Conservation (phyloP, 1,140 invertebrate genomes). For the Calephelis virginiensis region DNA sequence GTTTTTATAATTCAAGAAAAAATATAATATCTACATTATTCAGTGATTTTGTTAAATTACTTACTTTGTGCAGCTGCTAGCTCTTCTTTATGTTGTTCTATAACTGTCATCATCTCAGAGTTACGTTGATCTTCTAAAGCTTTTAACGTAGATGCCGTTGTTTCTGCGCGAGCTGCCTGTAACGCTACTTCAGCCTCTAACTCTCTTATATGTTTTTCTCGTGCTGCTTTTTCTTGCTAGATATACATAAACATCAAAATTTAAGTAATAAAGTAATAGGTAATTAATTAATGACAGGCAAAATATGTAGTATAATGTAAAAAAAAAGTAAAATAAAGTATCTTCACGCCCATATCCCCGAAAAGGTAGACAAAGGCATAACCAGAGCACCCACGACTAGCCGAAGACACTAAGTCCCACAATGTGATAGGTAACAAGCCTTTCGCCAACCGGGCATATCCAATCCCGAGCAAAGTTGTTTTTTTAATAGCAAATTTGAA, state of each 20-base stretch:
- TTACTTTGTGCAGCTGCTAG: slow-evolving; percentile 66
- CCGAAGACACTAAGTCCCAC: too few species aligned
- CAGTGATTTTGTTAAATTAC: slow-evolving; percentile 13
- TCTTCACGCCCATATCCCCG: too few species aligned
- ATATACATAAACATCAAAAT: neutral
- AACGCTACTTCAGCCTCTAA: slow-evolving; percentile 72
- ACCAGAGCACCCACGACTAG: too few species aligned
- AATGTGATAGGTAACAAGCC: too few species aligned
- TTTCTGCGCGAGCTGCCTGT: slow-evolving; percentile 69
- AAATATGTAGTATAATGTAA: too few species aligned
- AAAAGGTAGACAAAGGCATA: too few species aligned
- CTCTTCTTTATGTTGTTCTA: slow-evolving; percentile 70
- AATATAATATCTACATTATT: neutral
- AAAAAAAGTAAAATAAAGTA: too few species aligned
- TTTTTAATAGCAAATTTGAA: too few species aligned
- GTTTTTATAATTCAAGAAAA: slow-evolving; percentile 23
- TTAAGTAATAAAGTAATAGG: too few species aligned
- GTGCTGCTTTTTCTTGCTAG: slow-evolving; percentile 57
- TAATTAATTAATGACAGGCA: neutral
- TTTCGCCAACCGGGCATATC: too few species aligned
- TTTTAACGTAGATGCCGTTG: slow-evolving; percentile 68
- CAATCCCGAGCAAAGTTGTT: too few species aligned
- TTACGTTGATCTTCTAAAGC: slow-evolving; percentile 60
- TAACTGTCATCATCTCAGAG: slow-evolving; percentile 50
- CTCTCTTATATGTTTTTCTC: slow-evolving; percentile 59